Base-by-base conservation (phyloP, 2,797 vertebrate species). In the Ctenopoma kingsleyae region DNA sequence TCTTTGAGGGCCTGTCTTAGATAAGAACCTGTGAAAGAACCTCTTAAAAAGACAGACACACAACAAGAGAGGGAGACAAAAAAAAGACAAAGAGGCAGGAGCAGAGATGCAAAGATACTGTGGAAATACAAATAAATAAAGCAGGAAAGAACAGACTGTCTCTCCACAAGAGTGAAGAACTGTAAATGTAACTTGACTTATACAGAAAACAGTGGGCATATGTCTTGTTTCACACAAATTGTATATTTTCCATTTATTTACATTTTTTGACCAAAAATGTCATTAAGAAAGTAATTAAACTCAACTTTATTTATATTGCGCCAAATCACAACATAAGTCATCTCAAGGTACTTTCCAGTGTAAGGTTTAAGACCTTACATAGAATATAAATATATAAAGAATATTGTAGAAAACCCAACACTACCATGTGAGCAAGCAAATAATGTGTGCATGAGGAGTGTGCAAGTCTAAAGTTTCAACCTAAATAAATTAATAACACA, bases 1-100 rank as follows among this genome's bases (percentile, higher is more conserved):
- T 77, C 80, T 71, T 74, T 16, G 58, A 72, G 73, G 77, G 30
- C 57, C 57, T 20, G 43, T 52, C 48, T 58, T 23, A 46, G 67
- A 78, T 76, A 78, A 82, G 60, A 81, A 70, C 56, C 58, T 65
- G 58, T 61, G 73, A 81, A 71, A 57, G 53, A 47, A 40, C 50
- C 50, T 66, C 38, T 13, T 47, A 63, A 69, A 78, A 22, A 49
- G 55, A 57, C 25, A 49, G 43, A 59, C 43, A 48, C 4, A 52
- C 32, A 36, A 61, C 19, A n/a, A 46, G 15, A 41, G 50, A 12
- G 5, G 6, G 30, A 58, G 15, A 64, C 15, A 23, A 20, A 58
- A 49, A 52, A 43, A 30, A 52, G 10, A 59, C 38, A 71, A 71
- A 52, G 40, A 54, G n/a, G 22, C 20, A 51, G n/a, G 30, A 20